Conservation (phyloP, 1,140 invertebrate species). For the Cotesia glomerata region DNA sequence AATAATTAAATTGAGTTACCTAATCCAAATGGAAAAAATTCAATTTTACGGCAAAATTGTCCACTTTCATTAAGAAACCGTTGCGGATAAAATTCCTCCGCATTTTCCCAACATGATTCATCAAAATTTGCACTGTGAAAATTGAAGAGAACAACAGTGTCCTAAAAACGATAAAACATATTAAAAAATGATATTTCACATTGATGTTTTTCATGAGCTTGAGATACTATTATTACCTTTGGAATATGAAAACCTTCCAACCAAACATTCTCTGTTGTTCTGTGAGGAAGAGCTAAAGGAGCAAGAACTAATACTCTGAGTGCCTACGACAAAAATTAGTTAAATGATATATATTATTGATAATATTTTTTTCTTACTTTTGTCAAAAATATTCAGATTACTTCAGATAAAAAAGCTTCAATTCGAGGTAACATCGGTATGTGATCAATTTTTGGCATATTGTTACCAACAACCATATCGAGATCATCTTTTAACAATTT, state of each 20-base stretch:
- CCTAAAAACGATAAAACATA: slow-evolving; percentile 55
- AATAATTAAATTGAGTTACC: slow-evolving; percentile 61
- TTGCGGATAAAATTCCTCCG: slow-evolving; percentile 73
- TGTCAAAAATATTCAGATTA: slow-evolving; percentile 40
- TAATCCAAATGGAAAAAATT: slow-evolving; percentile 73
- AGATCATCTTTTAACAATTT: slow-evolving; percentile 72
- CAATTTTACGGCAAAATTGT: slow-evolving; percentile 66
- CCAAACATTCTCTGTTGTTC: slow-evolving; percentile 63
- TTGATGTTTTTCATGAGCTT: slow-evolving; percentile 1
- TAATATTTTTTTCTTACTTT: slow-evolving; percentile 15
- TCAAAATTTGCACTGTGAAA: slow-evolving; percentile 75
- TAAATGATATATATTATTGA: background rate
- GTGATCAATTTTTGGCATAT: slow-evolving; percentile 67
- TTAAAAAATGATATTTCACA: background rate
- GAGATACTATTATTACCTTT: slow-evolving; percentile 62
- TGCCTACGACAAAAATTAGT: slow-evolving; percentile 64
- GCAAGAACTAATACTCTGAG: slow-evolving; percentile 68
- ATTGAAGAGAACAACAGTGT: slow-evolving; percentile 73
- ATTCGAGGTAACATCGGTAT: slow-evolving; percentile 51
- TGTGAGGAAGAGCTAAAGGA: slow-evolving; percentile 70
- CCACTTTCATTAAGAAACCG: slow-evolving; percentile 72
- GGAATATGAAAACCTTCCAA: slow-evolving; percentile 71
- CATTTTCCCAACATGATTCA: slow-evolving; percentile 71
- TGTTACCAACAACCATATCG: slow-evolving; percentile 68
- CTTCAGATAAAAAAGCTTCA: slow-evolving; percentile 61